Base-by-base conservation (phyloP, 92 coral and sea anemone genomes). In the Epizoanthus illoricatus region DNA sequence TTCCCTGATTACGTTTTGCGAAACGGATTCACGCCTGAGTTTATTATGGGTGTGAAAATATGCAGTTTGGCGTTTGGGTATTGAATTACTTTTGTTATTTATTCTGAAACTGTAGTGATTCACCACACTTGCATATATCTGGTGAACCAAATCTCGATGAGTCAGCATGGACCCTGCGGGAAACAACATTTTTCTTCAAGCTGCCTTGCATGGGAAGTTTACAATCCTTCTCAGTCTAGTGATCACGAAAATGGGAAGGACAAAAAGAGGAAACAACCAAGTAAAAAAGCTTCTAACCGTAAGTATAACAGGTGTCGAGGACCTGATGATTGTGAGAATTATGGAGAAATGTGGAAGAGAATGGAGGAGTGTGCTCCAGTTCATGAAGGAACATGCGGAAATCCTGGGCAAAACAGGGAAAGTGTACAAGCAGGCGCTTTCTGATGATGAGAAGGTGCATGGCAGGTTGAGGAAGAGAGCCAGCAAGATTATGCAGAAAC, bases 321-420 rank as follows among this genome's bases (percentile, higher is more conserved):
- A 81, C 42, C 5, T 19, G 41, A 70, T 69, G 78, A 55, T 81
- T 16, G 17, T 58, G 28, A 59, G 57, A 59, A 76, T 55, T 12
- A 49, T 81, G 0, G 76, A 81, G 40, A 43, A 45, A 39, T 57
- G 85, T 54, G 76, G 85, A 36, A 78, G 82, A 16, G 82, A 80
- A 43, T 80, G 75, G 84, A 52, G 75, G 7, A 56, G 76, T 28
- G 84, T 80, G 13, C 41, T 56, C 11, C 84, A 80, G 28, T 80
- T 80, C 45, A 80, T 66, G 84, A 80, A 66, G 56, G 52, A 80
- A 5, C 84, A 68, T 57, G 75, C 75, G 1, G 84, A 80, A 18
- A 60, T 80, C 55, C 63, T 80, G 8, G 84, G 66, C 3, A 21
- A 65, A 41, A 17, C 62, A 8, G 75, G 84, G 13, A 41, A 64